Evolutionary conservation across 2,797 vertebrate genomes (phyloP).

Genomic region (Gephyroberyx darwinii): DNA sequence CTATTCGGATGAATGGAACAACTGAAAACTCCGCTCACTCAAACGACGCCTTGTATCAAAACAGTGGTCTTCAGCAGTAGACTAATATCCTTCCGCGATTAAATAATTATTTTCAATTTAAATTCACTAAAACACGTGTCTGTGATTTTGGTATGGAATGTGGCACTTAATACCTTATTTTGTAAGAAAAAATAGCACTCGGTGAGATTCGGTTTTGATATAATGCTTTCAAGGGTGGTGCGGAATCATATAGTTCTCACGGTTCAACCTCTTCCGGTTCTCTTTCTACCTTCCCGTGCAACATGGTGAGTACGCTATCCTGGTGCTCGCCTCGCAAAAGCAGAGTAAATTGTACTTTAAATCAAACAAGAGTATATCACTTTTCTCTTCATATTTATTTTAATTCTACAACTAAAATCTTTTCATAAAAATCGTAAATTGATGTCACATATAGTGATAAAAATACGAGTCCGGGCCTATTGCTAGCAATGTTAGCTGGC

Average conservation of each 20-base stretch:
- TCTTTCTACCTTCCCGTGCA: conserved; percentile 81
- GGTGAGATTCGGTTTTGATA: fast-evolving
- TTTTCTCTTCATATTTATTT: fast-evolving
- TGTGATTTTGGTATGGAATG: too few relatives aligned
- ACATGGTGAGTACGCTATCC: conserved; percentile 75
- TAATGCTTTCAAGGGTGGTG: conserved; percentile 47
- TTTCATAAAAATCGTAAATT: fast-evolving
- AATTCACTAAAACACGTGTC: background rate
- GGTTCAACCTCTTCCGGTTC: conserved; percentile 74
- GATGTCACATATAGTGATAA: fast-evolving
- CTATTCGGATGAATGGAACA: fast-evolving
- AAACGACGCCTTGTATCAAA: background rate
- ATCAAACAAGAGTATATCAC: fast-evolving
- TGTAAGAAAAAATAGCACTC: background rate
- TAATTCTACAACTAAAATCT: background rate
- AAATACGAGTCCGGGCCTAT: conserved; percentile 56
- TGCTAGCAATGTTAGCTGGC: conserved; percentile 71
- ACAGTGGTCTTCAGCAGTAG: background rate
- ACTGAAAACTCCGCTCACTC: conserved; percentile 2
- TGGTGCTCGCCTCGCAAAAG: conserved; percentile 22
- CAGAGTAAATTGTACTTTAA: conserved; percentile 1
- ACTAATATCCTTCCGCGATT: conserved; percentile 47
- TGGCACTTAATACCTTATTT: background rate
- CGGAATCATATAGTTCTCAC: conserved; percentile 56
- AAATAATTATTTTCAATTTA: background rate